Percentiles rank a stretch among this genome's conserved stretches.
Conservation (phyloP, 2,888 invertebrate species). For the Acleris sparsana region DNA sequence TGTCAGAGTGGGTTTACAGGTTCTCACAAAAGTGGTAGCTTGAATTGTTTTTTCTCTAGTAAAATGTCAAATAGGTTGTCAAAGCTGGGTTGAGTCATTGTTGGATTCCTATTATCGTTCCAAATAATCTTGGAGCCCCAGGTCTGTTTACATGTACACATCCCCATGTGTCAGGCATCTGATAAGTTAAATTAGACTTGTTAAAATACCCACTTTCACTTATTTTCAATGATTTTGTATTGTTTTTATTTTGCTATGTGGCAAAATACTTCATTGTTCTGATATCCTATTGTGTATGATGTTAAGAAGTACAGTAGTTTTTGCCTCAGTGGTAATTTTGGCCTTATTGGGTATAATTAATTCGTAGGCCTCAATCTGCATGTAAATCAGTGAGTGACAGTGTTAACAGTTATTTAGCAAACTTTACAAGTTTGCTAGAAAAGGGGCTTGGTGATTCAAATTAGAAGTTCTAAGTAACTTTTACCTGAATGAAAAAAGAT, state of each 20-base stretch:
- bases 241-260: conserved; percentile 44
- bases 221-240: conserved; percentile 39
- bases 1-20: conserved; percentile 55
- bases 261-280: conserved; percentile 42
- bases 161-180: conserved; percentile 47
- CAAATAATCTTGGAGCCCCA: conserved; percentile 52
- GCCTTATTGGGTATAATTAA: conserved; percentile 26
- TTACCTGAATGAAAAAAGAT: too few species aligned
- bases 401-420: conserved; percentile 16
- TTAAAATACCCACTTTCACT: conserved; percentile 36
- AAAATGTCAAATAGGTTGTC: conserved; percentile 82
- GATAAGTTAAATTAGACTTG: conserved; percentile 49
- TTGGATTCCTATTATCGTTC: conserved; percentile 62
- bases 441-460: too few species aligned
- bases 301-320: conserved; percentile 37
- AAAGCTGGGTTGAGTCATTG: conserved; percentile 82
- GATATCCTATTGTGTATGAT: conserved; percentile 42
- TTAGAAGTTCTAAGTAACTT: too few species aligned
- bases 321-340: conserved; percentile 22
- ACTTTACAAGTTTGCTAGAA: neutral
- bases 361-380: conserved; percentile 18
- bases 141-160: conserved; percentile 39
- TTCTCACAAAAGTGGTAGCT: conserved; percentile 56
- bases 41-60: conserved; percentile 72
- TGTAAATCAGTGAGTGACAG: neutral